A percentile compares a stretch with the other conserved stretches of the same genome.
These are phyloP conservation scores for Cnemophilus loriae DNA, from an alignment of 2,113 vertebrate species.

Conservation along the genomic window DNA sequence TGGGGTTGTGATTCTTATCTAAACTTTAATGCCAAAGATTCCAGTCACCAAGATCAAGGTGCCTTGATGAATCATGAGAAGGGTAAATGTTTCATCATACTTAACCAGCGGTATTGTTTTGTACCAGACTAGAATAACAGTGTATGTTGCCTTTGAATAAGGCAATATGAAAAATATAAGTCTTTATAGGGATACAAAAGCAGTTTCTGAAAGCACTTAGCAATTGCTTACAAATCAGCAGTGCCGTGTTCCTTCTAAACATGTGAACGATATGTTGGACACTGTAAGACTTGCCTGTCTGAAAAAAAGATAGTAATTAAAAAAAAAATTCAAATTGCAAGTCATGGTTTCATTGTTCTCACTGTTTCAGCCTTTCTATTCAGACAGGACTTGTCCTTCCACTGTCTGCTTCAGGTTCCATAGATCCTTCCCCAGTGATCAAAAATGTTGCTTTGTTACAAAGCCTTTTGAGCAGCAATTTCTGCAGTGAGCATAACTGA, in stretches of 20 bases:
- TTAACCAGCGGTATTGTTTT: neutral
- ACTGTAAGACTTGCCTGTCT: neutral
- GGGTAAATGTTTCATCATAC: slow-evolving; percentile 30
- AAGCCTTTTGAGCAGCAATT: neutral
- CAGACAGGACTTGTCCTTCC: neutral
- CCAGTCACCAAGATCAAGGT: slow-evolving; percentile 73
- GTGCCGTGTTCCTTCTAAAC: neutral
- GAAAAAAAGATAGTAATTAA: neutral
- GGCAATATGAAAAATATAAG: neutral
- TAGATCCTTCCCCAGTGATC: neutral
- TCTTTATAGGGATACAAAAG: neutral
- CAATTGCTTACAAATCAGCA: neutral
- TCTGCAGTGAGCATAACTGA: neutral
- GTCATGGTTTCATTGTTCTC: neutral
- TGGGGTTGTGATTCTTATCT: slow-evolving; percentile 82
- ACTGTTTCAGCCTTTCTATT: neutral
- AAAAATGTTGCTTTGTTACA: neutral
- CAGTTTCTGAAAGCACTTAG: neutral
- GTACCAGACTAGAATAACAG: neutral
- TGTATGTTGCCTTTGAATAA: neutral
- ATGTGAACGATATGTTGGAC: neutral
- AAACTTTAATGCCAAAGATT: slow-evolving; percentile 72
- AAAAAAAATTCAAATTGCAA: neutral
- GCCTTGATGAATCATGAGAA: slow-evolving; percentile 53
- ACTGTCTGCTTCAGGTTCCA: neutral